phyloP scores from a whole-genome alignment of 2,113 vertebrate species.

The Forbesichthys agassizii region DNA sequence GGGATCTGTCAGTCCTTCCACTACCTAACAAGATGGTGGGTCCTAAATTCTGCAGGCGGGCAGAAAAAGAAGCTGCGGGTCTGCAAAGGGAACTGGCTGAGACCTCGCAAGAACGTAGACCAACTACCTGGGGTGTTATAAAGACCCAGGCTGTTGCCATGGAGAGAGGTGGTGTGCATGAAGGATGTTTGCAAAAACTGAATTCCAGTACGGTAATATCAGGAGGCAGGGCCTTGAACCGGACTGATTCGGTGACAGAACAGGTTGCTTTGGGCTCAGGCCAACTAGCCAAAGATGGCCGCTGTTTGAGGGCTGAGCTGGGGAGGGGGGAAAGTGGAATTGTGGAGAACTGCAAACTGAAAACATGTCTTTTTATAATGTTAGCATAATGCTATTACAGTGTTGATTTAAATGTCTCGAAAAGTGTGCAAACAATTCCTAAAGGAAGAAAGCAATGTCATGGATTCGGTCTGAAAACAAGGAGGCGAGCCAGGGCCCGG shows the following conservation, averaged over 20 bases:
- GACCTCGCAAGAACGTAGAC: conserved; percentile 20
- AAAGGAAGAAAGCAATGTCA: conserved; percentile 42
- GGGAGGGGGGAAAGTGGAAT: background rate
- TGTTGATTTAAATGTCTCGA: conserved; percentile 31
- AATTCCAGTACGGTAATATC: conserved; percentile 69
- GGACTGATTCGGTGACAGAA: conserved; percentile 29
- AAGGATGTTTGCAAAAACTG: conserved; percentile 70
- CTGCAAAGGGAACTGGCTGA: conserved; percentile 15
- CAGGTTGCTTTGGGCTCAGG: conserved; percentile 16
- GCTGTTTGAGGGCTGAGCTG: too few relatives aligned
- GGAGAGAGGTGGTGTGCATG: conserved; percentile 55
- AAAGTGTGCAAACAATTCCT: conserved; percentile 36
- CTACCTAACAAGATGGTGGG: conserved; percentile 50
- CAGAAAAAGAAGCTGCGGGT: conserved; percentile 21
- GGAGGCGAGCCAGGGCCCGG: conserved; percentile 22
- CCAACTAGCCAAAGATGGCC: conserved; percentile 44
- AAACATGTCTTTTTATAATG: conserved; percentile 46
- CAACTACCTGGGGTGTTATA: conserved; percentile 54
- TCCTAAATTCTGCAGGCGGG: conserved; percentile 41
- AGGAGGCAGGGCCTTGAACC: conserved; percentile 34
- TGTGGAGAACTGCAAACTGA: conserved; percentile 22
- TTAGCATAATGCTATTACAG: conserved; percentile 28
- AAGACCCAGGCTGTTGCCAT: conserved; percentile 56
- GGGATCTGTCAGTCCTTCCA: conserved; percentile 55
- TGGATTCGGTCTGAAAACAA: conserved; percentile 34